Evolutionary conservation across 2,888 invertebrate species (phyloP), one percentile per base, ranked within the genome.

Genomic region (Mythimna vitellina): DNA sequence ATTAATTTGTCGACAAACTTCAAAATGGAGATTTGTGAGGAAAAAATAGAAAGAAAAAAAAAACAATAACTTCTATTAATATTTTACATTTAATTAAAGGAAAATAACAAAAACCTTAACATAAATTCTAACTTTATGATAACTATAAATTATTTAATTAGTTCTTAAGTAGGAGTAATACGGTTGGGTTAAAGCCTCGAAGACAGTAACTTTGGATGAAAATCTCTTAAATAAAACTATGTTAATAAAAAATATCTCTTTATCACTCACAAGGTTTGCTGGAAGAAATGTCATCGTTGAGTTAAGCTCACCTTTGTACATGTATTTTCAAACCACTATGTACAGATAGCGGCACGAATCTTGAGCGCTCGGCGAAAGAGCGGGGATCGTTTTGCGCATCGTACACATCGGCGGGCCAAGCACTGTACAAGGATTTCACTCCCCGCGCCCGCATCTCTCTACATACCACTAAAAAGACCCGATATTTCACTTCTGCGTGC

Each of bases 101-200:
- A 98, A 99, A 72, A 98, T 87, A 87, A 86, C 82, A 86, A 84
- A 85, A 87, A 82, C 63, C 87, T 81, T 87, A 82, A 69, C 62
- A 75, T 80, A 81, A 76, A 72, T 32, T 77, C 74, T 83, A 85
- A 75, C 70, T 83, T 64, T 80, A 80, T 67, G 51, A 54, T 77
- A 72, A 76, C 66, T 71, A 82, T 82, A 78, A 81, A 78, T 78
- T 79, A 79, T 74, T 82, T 72, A 58, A 75, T 76, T 65, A 72
- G 72, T 76, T 72, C 74, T 78, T 74, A 70, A 17, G 49, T 69
- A 86, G 71, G 65, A 56, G 56, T 70, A 72, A 69, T 82, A 83
- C 57, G 57, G 80, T 62, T 78, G 14, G 42, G 22, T 32, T 5
- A 46, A 46, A 46, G 17, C 17, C 46, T 46, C 17, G 17, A 46